phyloP scores from a whole-genome alignment of 2,113 vertebrate genomes.

The Crotalus horridus region DNA sequence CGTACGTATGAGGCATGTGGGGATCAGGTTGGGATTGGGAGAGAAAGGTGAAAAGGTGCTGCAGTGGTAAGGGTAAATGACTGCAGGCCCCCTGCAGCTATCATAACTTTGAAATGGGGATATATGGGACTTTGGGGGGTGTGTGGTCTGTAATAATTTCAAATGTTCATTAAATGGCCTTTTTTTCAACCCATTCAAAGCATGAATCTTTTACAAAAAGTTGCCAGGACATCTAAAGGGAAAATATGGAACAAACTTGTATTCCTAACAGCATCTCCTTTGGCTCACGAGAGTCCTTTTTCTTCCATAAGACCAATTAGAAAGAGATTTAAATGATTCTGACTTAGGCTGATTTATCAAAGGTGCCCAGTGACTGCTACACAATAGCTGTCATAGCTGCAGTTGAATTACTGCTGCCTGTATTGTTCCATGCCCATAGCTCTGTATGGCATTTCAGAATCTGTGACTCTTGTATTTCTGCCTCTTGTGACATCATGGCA shows the following conservation, averaged over 20 bases:
- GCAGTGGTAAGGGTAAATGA: background rate
- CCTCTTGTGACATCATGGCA: constrained; percentile 19
- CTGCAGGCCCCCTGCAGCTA: too few species aligned
- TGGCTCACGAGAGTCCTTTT: background rate
- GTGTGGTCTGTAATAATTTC: background rate
- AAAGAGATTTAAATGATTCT: constrained; percentile 13
- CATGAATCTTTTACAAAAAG: background rate
- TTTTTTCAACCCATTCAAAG: background rate
- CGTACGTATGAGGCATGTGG: background rate
- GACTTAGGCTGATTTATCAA: constrained; percentile 6
- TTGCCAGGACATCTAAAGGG: background rate
- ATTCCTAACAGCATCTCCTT: background rate
- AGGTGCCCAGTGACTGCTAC: constrained; percentile 1
- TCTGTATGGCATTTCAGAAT: background rate
- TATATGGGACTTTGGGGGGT: background rate
- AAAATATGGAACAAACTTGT: background rate
- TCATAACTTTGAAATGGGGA: too few species aligned
- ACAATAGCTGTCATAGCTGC: constrained; percentile 19
- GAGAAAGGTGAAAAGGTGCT: background rate
- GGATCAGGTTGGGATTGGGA: background rate
- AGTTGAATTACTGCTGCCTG: constrained; percentile 1
- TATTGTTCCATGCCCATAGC: background rate
- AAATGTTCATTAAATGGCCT: background rate
- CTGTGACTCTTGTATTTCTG: constrained; percentile 28
- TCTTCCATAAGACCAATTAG: background rate